Conservation (phyloP, 2,888 invertebrate species). For the Mythimna vitellina region DNA sequence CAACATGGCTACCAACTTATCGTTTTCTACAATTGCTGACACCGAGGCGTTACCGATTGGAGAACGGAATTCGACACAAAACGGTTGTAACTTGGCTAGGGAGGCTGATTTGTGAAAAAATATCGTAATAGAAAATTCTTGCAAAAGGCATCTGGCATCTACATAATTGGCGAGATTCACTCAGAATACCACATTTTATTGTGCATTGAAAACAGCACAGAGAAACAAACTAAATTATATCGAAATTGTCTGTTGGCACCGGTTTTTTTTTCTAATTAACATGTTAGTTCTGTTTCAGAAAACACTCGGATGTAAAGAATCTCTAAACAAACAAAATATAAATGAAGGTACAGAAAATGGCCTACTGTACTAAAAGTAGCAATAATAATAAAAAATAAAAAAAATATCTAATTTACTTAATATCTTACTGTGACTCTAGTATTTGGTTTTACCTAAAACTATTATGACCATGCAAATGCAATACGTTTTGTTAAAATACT, state of each 20-base stretch:
- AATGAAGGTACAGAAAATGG: not conserved
- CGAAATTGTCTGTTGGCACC: not conserved
- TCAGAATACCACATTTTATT: not conserved
- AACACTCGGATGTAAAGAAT: not conserved
- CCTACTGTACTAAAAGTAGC: not conserved
- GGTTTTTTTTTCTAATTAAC: not conserved
- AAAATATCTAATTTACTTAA: constrained; percentile 3
- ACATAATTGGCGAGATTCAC: constrained; percentile 8
- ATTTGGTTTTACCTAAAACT: constrained; percentile 11
- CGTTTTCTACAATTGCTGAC: too few relatives aligned
- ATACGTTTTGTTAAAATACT: constrained; percentile 29
- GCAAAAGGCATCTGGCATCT: not conserved
- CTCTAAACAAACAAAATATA: not conserved
- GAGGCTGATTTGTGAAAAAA: not conserved
- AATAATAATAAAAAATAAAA: not conserved
- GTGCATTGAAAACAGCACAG: not conserved
- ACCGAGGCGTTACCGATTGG: too few relatives aligned
- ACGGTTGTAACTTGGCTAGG: too few relatives aligned
- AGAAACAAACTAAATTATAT: not conserved
- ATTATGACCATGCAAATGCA: constrained; percentile 37
- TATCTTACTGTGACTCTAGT: constrained; percentile 1
- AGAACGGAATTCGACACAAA: too few relatives aligned
- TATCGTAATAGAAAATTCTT: not conserved
- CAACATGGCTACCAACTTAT: too few relatives aligned
- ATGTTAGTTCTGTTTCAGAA: not conserved